Base-by-base conservation (phyloP, 2,113 vertebrate genomes). In the Spea bombifrons region DNA sequence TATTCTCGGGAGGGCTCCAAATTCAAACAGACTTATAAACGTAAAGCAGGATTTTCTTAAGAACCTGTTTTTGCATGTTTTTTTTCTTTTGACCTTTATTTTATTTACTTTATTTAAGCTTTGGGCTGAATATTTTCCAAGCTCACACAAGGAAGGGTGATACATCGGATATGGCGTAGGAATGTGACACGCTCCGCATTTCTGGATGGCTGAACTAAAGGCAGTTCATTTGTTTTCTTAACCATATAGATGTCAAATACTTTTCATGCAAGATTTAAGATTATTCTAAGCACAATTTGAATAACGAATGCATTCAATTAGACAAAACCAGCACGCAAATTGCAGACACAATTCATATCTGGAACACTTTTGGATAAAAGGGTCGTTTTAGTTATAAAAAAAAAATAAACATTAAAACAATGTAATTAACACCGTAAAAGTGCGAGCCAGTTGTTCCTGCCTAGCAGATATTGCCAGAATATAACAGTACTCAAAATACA, bases 41-140 rank as follows among this genome's bases (percentile, higher is more conserved):
- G n/a, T n/a, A 30, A 30, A 30, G 30, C 30, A 30, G 30, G 30
- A 30, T 30, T 30, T 50, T 76, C 59, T 44, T 16, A 73, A 59
- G 55, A 74, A 68, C 52, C 71, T 44, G 64, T 74, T 80, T 73
- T 66, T 50, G 53, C 71, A 50, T 57, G 68, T 68, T 59, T 30
- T 68, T 59, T 30, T 80, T 80, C 16, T 61, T 73, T 80, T 74
- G 71, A 68, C 78, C 78, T 80, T 80, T 80, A 74, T 61, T 68
- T 73, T 80, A 80, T 80, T 80, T 80, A 80, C 78, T 80, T 80
- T 74, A 74, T 80, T 80, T 80, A 80, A 74, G 71, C 71, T 73
- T 74, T 66, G 55, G 64, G 74, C 48, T 44, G 52, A 74, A 73
- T 74, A 74, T 66, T 80, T 80, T 80, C 71, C 71, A 74, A 80